Evolutionary conservation across 2,888 invertebrate genomes (phyloP), one percentile per base, ranked within the genome.

Genomic region (Diploptera punctata): DNA sequence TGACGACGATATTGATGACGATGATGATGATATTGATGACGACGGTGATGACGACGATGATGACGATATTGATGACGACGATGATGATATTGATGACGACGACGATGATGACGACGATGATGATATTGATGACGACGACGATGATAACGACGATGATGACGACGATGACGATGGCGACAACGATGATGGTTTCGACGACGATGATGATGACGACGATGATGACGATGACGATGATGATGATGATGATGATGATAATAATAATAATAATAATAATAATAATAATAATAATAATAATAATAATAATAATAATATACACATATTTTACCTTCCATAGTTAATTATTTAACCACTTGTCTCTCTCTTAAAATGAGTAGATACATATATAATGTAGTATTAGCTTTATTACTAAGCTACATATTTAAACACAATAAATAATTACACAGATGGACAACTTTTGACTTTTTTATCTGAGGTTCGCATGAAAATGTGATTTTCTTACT

Each of bases 211-310:
- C 19, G 19, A 49, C 4, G 4, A 49, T n/a, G 19, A 49, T 49
- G 19, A 13, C 19, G 19, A n/a, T 13, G 19, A 49, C 19, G 19
- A 49, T 13, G n/a, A 49, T n/a, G 4, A n/a, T 49, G n/a, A 49
- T 49, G 4, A 49, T n/a, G n/a, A 49, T 49, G 19, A 49, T 49
- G n/a, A 49, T n/a, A n/a, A 7, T 49, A 49, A 49, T 49, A n/a
- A n/a, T 49, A n/a, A n/a, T 49, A n/a, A n/a, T 49, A n/a, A n/a
- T 49, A n/a, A 49, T 49, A n/a, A 49, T 49, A 49, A n/a, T 7
- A 49, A 49, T 49, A 49, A 49, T 49, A n/a, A 49, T 49, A 49
- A 49, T 49, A n/a, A 49, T 49, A n/a, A 49, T 49, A n/a, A 49
- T n/a, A n/a, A 49, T n/a, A n/a, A 13, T 49, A 49, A n/a, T 49